These are phyloP conservation scores for Brachymystax lenok DNA, from an alignment of 2,797 vertebrate species.

Conservation along the genomic window DNA sequence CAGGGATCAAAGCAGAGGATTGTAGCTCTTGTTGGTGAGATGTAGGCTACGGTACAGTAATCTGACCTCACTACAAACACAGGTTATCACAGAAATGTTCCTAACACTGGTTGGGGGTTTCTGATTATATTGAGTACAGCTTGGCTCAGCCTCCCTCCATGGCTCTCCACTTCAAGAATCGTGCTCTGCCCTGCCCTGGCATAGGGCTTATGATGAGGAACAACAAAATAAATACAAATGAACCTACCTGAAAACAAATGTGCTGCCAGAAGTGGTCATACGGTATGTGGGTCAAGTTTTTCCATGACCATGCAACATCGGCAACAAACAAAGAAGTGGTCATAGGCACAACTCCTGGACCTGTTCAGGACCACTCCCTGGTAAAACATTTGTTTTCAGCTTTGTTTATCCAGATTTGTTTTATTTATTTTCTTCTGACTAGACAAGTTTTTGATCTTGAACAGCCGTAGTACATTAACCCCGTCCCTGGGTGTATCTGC, in stretches of 20 bases:
- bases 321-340: background rate
- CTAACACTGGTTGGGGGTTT: background rate
- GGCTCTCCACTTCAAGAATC: slow-evolving; percentile 19
- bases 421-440: background rate
- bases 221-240: background rate
- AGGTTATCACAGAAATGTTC: slow-evolving; percentile 13
- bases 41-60: background rate
- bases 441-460: background rate
- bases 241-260: background rate
- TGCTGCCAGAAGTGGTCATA: background rate
- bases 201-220: background rate
- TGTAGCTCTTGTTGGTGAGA: background rate
- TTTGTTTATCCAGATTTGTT: background rate
- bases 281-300: background rate
- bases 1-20: slow-evolving; percentile 8
- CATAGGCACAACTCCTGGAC: background rate
- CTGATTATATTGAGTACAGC: slow-evolving; percentile 10
- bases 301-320: background rate
- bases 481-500: too few species aligned
- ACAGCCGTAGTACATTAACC: too few species aligned
- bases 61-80: slow-evolving; percentile 1
- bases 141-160: slow-evolving; percentile 21
- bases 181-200: background rate
- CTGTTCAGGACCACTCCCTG: background rate
- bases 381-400: background rate